Evolutionary conservation across 2,113 vertebrate genomes (phyloP).

Genomic region (Silurus meridionalis): DNA sequence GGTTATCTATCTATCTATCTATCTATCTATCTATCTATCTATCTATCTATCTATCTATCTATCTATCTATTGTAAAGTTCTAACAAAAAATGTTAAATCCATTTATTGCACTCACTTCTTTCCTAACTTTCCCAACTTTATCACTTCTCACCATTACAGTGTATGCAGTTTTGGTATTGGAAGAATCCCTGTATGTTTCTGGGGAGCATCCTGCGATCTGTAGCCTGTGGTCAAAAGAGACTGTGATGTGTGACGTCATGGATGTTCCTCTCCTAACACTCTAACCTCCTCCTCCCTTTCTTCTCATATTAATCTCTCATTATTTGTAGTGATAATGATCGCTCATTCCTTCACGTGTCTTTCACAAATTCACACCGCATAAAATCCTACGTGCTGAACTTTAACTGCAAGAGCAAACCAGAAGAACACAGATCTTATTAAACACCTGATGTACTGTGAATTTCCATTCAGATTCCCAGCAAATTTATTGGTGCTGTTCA

Average conservation of each 20-base stretch:
- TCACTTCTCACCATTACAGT: constrained; percentile 8
- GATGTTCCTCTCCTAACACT: background rate
- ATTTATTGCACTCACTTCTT: background rate
- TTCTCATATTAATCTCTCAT: background rate
- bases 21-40: background rate
- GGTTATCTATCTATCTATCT: too few relatives aligned
- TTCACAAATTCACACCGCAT: background rate
- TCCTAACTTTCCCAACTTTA: background rate
- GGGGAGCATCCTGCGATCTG: background rate
- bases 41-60: too few relatives aligned
- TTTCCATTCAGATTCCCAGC: constrained; percentile 27
- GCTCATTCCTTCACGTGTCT: background rate
- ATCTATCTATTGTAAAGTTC: too few relatives aligned
- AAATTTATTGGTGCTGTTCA: constrained; percentile 30
- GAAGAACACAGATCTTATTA: constrained; percentile 3
- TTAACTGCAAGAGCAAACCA: background rate
- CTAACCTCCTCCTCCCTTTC: background rate
- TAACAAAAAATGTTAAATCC: background rate
- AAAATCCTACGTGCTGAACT: constrained; percentile 30
- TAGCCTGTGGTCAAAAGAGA: constrained; percentile 17
- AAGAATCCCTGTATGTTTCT: background rate
- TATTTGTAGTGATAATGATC: background rate
- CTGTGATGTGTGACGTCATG: constrained; percentile 9
- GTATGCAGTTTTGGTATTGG: background rate
- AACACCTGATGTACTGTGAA: constrained; percentile 39